A percentile compares a stretch with the other conserved stretches of the same genome.
Conservation (phyloP, 2,113 vertebrate genomes). For the Hystrix cristata region DNA sequence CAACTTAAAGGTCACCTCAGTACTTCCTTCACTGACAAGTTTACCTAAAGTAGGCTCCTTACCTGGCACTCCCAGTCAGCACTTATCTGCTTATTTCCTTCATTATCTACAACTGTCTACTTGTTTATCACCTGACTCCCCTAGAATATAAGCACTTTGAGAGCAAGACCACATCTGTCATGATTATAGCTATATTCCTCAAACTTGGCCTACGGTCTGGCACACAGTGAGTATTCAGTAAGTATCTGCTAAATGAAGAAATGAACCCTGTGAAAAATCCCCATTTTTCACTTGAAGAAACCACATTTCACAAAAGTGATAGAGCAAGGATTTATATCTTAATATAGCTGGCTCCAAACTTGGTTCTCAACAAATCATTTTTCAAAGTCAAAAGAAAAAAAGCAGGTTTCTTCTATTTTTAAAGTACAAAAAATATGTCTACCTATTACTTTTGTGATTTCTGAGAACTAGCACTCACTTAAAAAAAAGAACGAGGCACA, state of each 20-base stretch:
- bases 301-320: not conserved
- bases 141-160: not conserved
- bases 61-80: not conserved
- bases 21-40: not conserved
- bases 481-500: not conserved
- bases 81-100: not conserved
- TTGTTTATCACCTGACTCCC: not conserved
- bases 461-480: slow-evolving; percentile 24
- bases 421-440: slow-evolving; percentile 43
- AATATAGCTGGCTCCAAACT: not conserved
- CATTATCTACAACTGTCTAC: not conserved
- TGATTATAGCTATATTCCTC: not conserved
- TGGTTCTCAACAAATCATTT: slow-evolving; percentile 26
- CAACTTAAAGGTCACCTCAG: not conserved
- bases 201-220: not conserved
- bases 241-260: slow-evolving; percentile 14
- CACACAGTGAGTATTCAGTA: not conserved
- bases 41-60: not conserved
- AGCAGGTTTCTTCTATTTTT: not conserved
- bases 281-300: slow-evolving; percentile 20
- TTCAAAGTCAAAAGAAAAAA: slow-evolving; percentile 59
- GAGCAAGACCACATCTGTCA: not conserved
- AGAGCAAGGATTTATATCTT: not conserved
- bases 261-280: not conserved
- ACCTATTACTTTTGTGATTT: not conserved